phyloP scores from a whole-genome alignment of 2,113 vertebrate genomes.

The Sceloporus tristichus region DNA sequence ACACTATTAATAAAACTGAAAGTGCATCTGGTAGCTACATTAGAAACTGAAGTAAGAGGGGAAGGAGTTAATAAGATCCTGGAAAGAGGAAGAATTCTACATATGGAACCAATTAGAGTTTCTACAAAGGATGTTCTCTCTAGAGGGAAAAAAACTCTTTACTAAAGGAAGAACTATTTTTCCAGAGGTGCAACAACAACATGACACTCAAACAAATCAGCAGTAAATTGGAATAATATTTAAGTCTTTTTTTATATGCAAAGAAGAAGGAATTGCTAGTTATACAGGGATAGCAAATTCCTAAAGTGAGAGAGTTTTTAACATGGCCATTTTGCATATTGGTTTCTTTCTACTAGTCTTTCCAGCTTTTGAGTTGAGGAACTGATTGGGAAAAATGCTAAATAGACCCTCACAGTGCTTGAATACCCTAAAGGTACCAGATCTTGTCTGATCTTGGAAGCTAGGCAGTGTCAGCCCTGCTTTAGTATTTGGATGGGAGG shows the following conservation, averaged over 20 bases:
- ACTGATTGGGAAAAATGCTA: not conserved
- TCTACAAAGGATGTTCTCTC: constrained; percentile 32
- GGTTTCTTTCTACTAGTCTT: not conserved
- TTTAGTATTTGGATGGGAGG: no score
- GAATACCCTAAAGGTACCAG: not conserved
- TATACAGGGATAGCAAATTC: not conserved
- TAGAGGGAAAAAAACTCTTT: not conserved
- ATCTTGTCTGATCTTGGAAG: no score
- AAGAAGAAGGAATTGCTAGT: not conserved
- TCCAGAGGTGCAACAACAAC: not conserved
- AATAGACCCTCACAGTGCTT: not conserved
- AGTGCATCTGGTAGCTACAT: not conserved
- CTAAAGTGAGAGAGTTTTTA: not conserved
- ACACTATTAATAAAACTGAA: not conserved
- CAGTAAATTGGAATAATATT: constrained; percentile 30
- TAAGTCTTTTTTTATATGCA: not conserved
- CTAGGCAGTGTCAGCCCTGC: no score
- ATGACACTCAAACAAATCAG: constrained; percentile 35
- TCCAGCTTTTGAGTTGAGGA: not conserved
- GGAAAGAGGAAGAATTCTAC: constrained; percentile 1
- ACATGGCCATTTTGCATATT: not conserved
- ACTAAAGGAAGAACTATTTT: not conserved
- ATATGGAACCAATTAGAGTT: constrained; percentile 43
- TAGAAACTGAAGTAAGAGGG: not conserved
- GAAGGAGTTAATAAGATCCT: constrained; percentile 36